Conservation (phyloP, 2,888 invertebrate genomes). For the Ceramica pisi region DNA sequence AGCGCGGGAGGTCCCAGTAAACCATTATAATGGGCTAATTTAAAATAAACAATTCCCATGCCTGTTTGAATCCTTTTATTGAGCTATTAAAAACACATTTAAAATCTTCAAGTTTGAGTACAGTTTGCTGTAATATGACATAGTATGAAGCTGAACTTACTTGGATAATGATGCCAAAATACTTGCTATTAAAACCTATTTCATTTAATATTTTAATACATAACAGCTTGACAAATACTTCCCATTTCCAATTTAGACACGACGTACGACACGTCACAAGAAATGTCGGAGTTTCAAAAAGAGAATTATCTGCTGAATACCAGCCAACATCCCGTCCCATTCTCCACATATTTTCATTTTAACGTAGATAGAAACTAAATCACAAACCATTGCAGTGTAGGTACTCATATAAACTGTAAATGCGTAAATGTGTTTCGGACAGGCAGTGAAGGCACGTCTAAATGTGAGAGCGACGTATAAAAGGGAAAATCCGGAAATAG, state of each 20-base stretch:
- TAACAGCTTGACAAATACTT: slow-evolving; percentile 42
- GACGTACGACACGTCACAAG: slow-evolving; percentile 38
- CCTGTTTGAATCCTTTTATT: slow-evolving; percentile 40
- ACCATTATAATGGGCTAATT: slow-evolving; percentile 42
- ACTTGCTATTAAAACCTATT: slow-evolving; percentile 5
- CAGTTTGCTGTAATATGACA: slow-evolving; percentile 17
- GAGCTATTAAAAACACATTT: slow-evolving; percentile 50
- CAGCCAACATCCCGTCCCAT: slow-evolving; percentile 32
- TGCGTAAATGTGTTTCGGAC: slow-evolving; percentile 66
- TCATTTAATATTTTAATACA: slow-evolving; percentile 23
- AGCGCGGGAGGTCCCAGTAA: slow-evolving; percentile 11
- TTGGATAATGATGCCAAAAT: neutral
- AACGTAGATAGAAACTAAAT: slow-evolving; percentile 54
- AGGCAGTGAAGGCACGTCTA: slow-evolving; percentile 64
- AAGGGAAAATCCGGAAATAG: slow-evolving; percentile 70
- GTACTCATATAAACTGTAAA: slow-evolving; percentile 56
- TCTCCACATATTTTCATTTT: slow-evolving; percentile 44
- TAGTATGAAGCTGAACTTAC: neutral
- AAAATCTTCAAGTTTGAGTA: slow-evolving; percentile 42
- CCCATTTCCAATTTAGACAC: slow-evolving; percentile 49
- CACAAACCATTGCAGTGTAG: slow-evolving; percentile 49
- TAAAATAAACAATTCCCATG: slow-evolving; percentile 32
- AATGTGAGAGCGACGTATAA: slow-evolving; percentile 59
- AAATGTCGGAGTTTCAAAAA: slow-evolving; percentile 43
- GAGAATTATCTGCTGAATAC: slow-evolving; percentile 51